Evolutionary conservation across 2,888 invertebrate species (phyloP).

Genomic region (Dasypolia templi): DNA sequence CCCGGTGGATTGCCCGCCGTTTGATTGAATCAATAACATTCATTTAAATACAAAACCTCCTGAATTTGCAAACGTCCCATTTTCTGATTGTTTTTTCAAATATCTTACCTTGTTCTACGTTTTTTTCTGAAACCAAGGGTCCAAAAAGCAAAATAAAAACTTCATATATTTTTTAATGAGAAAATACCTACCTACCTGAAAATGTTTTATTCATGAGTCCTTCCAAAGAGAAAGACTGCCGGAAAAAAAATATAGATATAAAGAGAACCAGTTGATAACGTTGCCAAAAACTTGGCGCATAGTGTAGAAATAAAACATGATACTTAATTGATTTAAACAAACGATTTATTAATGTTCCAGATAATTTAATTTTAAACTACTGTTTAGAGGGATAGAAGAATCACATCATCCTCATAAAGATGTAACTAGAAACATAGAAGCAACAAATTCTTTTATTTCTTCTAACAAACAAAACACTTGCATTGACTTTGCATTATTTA

Average conservation of each 20-base stretch:
- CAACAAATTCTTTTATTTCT: slow-evolving; percentile 58
- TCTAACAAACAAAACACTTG: slow-evolving; percentile 65
- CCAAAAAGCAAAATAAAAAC: slow-evolving; percentile 36
- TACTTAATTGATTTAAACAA: slow-evolving; percentile 80
- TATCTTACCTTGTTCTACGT: slow-evolving; percentile 43
- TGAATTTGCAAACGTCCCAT: slow-evolving; percentile 65
- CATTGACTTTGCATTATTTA: slow-evolving; percentile 65
- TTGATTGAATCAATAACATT: slow-evolving; percentile 67
- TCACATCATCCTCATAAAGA: slow-evolving; percentile 32
- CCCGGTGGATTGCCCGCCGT: slow-evolving; percentile 61
- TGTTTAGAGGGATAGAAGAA: slow-evolving; percentile 65
- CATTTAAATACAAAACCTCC: slow-evolving; percentile 60
- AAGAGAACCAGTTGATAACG: neutral
- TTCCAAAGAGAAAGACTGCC: neutral
- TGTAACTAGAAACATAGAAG: slow-evolving; percentile 39
- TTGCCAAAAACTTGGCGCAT: neutral
- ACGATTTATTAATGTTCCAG: slow-evolving; percentile 81
- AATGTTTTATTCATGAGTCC: neutral
- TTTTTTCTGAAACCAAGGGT: slow-evolving; percentile 64
- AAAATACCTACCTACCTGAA: no score
- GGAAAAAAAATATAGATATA: no score
- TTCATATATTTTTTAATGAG: neutral
- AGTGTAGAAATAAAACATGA: slow-evolving; percentile 64
- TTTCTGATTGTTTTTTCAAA: slow-evolving; percentile 55
- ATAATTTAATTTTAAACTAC: slow-evolving; percentile 77